Evolutionary conservation across 2,888 invertebrate genomes (phyloP).

Genomic region (Tryphoninae sp.): DNA sequence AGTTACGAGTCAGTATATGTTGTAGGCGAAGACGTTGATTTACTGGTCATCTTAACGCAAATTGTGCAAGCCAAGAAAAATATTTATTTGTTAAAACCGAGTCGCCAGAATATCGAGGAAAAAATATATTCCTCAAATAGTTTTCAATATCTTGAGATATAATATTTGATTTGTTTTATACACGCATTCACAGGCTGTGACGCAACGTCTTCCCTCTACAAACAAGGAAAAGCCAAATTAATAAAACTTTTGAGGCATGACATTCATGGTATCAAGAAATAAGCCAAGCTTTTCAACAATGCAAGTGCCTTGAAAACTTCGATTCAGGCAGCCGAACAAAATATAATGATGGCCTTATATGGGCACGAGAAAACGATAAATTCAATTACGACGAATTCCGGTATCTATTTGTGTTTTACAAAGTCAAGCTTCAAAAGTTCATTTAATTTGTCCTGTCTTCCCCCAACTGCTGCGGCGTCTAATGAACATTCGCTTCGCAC

Average conservation of each 20-base stretch:
- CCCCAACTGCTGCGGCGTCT: slow-evolving; percentile 26
- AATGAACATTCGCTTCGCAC: slow-evolving; percentile 39
- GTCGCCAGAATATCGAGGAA: slow-evolving; percentile 16
- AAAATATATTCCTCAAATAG: slow-evolving; percentile 21
- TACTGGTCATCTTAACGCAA: slow-evolving; percentile 24
- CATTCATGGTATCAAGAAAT: background rate
- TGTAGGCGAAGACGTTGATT: slow-evolving; percentile 34
- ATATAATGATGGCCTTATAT: slow-evolving; percentile 15
- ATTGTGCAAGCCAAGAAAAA: slow-evolving; percentile 21
- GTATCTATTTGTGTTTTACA: slow-evolving; percentile 19
- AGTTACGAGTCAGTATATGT: slow-evolving; percentile 24
- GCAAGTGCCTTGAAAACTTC: background rate
- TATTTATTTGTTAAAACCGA: slow-evolving; percentile 25
- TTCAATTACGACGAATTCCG: slow-evolving; percentile 10
- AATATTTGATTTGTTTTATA: slow-evolving; percentile 15
- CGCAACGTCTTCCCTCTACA: slow-evolving; percentile 33
- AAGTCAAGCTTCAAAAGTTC: slow-evolving; percentile 27
- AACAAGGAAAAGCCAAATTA: slow-evolving; percentile 26
- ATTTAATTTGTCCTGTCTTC: slow-evolving; percentile 33
- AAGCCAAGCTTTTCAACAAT: slow-evolving; percentile 16
- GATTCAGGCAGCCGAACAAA: slow-evolving; percentile 29
- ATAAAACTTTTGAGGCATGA: slow-evolving; percentile 22
- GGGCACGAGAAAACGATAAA: background rate
- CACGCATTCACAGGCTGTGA: slow-evolving; percentile 33
- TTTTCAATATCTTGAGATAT: slow-evolving; percentile 18